These are phyloP conservation scores for Anguilla marmorata DNA, from an alignment of 2,797 vertebrate species.

Conservation along the genomic window DNA sequence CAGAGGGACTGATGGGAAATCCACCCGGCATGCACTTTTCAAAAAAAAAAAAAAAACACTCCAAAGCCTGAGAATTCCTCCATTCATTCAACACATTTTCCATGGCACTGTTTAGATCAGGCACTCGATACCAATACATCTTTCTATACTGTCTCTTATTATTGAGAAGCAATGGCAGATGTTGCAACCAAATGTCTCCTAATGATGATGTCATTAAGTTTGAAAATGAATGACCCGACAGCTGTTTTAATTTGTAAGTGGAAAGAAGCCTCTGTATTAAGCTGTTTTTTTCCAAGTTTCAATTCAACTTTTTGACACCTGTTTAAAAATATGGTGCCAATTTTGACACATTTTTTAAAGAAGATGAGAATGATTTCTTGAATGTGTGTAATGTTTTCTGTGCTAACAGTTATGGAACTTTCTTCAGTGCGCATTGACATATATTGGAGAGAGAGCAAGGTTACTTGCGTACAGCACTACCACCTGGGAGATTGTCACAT, in stretches of 20 bases:
- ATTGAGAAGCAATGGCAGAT: conserved; percentile 7
- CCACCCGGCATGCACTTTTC: not conserved
- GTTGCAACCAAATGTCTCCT: conserved; percentile 1
- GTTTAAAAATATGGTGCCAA: not conserved
- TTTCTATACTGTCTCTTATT: conserved; percentile 16
- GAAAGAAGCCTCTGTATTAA: not conserved
- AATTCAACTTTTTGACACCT: not conserved
- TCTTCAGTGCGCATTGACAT: not conserved
- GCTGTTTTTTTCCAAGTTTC: not conserved
- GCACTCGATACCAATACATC: not conserved
- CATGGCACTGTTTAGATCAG: not conserved
- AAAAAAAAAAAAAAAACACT: not conserved
- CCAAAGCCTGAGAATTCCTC: not conserved
- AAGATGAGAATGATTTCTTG: not conserved
- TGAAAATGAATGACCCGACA: conserved; percentile 5
- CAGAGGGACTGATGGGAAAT: not conserved
- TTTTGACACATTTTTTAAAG: not conserved
- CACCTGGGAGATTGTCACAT: not conserved
- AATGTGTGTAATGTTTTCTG: not conserved
- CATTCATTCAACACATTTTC: not conserved
- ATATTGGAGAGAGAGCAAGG: not conserved
- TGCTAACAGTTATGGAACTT: not conserved
- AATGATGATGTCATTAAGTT: conserved; percentile 4
- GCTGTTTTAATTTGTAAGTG: conserved; percentile 12
- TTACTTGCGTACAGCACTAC: not conserved